Evolutionary conservation across 1,140 invertebrate species (phyloP), one percentile per base, ranked within the genome.

Genomic region (Drosophila malerkotliana): DNA sequence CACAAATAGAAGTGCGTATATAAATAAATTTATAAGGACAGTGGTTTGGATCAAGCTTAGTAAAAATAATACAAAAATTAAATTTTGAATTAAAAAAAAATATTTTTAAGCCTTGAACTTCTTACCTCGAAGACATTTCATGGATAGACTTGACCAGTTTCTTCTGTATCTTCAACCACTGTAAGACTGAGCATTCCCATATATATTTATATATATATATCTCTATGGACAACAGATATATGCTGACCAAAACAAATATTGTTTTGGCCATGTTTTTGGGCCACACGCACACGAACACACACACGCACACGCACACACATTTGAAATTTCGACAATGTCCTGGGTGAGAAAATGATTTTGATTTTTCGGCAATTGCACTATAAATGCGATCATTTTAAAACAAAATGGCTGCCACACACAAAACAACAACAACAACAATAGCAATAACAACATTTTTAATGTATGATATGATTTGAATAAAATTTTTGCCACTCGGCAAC

Each of bases 311-410:
- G 49, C 47, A 18, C 56, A 61, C 47, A 66, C 47, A 21, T 32
- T 32, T 41, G 24, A 30, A 64, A 41, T 59, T 55, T 39, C 62
- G 41, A 69, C 66, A 56, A 47, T 56, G 66, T 67, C 62, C 66
- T 47, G 48, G 49, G 49, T 51, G 62, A 77, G 82, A 76, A 37
- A 83, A 83, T 85, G 74, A 81, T 84, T 74, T 73, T 79, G 73
- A 87, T 85, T 80, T 85, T 81, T 74, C 61, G 76, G 72, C 72
- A 77, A 81, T 78, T 77, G 64, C 56, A 39, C 76, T 79, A 77
- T 85, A 85, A 85, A 85, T 85, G 78, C 74, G 82, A 85, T 85
- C 82, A 85, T 85, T 87, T 87, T 82, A 84, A 84, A 84, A 84
- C 72, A 87, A 87, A 87, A 88, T 87, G 75, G 74, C 73, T 62